phyloP scores from a whole-genome alignment of 1,140 invertebrate species.

The Caenorhabditis brenneri region DNA sequence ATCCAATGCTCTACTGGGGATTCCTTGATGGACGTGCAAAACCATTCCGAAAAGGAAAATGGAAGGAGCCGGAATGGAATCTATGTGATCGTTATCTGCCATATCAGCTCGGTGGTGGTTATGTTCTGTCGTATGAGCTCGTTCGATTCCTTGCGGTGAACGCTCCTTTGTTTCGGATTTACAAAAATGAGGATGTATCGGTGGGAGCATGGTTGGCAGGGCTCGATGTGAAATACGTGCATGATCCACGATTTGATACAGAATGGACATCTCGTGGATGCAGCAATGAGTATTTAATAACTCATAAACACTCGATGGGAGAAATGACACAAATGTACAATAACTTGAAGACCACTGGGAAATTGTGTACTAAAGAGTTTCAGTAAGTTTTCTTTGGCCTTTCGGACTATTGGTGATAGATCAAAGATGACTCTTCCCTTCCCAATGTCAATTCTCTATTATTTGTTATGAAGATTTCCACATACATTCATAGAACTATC shows the following conservation, averaged over 20 bases:
- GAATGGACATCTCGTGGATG: conserved; percentile 88
- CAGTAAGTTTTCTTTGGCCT: conserved; percentile 6
- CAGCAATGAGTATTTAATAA: conserved; percentile 82
- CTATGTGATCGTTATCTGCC: conserved; percentile 91
- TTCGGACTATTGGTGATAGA: too few species aligned
- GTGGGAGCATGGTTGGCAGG: conserved; percentile 86
- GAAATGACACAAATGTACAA: conserved; percentile 78
- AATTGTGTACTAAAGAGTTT: conserved; percentile 76
- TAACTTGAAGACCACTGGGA: conserved; percentile 75
- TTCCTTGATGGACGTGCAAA: conserved; percentile 69
- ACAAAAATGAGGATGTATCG: conserved; percentile 90
- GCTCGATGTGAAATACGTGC: conserved; percentile 83
- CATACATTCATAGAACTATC: too few species aligned
- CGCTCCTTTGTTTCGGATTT: conserved; percentile 76
- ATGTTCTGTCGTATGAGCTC: conserved; percentile 83
- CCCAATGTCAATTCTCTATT: too few species aligned
- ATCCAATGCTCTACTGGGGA: conserved; percentile 69
- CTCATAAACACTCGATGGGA: conserved; percentile 81
- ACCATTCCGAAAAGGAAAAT: conserved; percentile 72
- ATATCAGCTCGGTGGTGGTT: conserved; percentile 91
- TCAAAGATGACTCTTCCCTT: too few species aligned
- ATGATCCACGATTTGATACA: conserved; percentile 91
- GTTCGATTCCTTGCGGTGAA: conserved; percentile 82
- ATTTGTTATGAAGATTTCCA: too few species aligned
- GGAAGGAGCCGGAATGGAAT: conserved; percentile 86